phyloP scores from a whole-genome alignment of 2,888 invertebrate species.

The Lasius fuliginosus region DNA sequence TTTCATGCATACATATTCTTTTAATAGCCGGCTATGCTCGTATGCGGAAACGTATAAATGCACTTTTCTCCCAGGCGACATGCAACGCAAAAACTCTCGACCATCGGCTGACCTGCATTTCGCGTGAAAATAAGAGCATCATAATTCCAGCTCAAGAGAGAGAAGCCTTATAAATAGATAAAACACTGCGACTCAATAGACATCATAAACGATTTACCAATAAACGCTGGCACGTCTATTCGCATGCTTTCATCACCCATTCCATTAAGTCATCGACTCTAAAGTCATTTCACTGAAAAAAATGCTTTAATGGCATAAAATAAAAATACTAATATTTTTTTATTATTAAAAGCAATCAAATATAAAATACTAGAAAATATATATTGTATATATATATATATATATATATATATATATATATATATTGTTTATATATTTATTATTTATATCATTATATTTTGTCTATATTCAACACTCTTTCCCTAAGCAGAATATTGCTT shows the following conservation, averaged over 20 bases:
- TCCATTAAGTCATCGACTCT: conserved; percentile 23
- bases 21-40: conserved; percentile 7
- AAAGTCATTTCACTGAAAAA: conserved; percentile 1
- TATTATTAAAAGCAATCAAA: not conserved
- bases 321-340: conserved; percentile 19
- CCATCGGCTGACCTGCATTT: conserved; percentile 30
- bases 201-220: conserved; percentile 64
- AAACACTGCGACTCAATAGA: conserved; percentile 66
- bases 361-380: not conserved
- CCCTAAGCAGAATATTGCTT: not conserved
- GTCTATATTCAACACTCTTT: not conserved
- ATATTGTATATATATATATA: no score
- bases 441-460: no score
- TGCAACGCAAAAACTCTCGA: conserved; percentile 32
- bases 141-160: not conserved
- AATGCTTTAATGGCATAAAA: not conserved
- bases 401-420: no score
- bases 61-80: conserved; percentile 3
- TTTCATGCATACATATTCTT: conserved; percentile 4
- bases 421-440: no score
- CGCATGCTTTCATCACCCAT: conserved; percentile 62
- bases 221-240: conserved; percentile 58
- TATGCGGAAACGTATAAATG: conserved; percentile 37
- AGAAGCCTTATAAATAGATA: conserved; percentile 46
- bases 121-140: conserved; percentile 35